These are phyloP conservation scores for Coecobrya sp. DNA, from an alignment of 2,888 invertebrate species.

Conservation along the genomic window DNA sequence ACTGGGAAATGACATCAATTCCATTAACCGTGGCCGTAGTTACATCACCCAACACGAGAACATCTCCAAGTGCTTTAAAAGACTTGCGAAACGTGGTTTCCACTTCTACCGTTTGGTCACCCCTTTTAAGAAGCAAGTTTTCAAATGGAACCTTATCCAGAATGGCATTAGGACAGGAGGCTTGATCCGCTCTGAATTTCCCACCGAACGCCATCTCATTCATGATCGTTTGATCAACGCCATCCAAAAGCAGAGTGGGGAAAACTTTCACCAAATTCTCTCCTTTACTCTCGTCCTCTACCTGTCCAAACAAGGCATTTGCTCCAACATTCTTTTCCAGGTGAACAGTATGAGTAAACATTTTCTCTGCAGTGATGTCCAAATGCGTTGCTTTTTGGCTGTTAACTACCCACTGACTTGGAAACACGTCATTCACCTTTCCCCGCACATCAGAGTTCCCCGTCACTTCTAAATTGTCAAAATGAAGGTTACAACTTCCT, in stretches of 20 bases:
- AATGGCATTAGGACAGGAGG: slow-evolving; percentile 41
- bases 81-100: slow-evolving; percentile 14
- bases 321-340: slow-evolving; percentile 47
- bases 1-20: slow-evolving; percentile 19
- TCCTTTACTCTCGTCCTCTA: not conserved
- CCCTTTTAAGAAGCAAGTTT: slow-evolving; percentile 65
- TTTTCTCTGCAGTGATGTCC: slow-evolving; percentile 69
- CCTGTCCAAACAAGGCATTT: slow-evolving; percentile 51
- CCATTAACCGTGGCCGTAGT: slow-evolving; percentile 47
- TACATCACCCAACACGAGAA: slow-evolving; percentile 8
- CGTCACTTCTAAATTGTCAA: slow-evolving; percentile 59
- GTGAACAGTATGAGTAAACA: slow-evolving; percentile 22
- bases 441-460: slow-evolving; percentile 71
- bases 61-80: not conserved
- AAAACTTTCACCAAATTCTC: slow-evolving; percentile 69
- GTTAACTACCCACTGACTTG: slow-evolving; percentile 73
- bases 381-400: not conserved
- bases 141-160: slow-evolving; percentile 76
- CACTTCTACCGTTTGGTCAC: slow-evolving; percentile 68
- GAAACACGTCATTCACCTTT: slow-evolving; percentile 58
- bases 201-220: slow-evolving; percentile 58
- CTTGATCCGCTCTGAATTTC: slow-evolving; percentile 50
- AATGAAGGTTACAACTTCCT: slow-evolving; percentile 53
- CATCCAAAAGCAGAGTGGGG: slow-evolving; percentile 75
- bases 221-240: slow-evolving; percentile 71